phyloP scores from a whole-genome alignment of 2,888 invertebrate genomes.

The Seira sanloemensis region DNA sequence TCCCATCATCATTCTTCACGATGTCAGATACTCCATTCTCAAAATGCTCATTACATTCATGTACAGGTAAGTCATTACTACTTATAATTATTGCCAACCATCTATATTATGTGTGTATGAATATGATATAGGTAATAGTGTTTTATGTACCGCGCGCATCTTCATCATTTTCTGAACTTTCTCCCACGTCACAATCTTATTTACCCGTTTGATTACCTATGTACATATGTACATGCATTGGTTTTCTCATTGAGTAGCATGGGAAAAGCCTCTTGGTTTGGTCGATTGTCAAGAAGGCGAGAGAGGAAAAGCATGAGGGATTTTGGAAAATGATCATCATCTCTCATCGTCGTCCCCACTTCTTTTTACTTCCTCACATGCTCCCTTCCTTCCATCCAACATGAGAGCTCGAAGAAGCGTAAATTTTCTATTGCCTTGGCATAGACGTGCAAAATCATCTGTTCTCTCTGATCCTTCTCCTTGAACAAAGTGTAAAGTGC shows the following conservation, averaged over 20 bases:
- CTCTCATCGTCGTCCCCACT: no score
- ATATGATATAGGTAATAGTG: no score
- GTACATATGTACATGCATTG: no score
- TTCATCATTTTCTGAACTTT: no score
- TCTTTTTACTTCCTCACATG: neutral
- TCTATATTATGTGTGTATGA: neutral
- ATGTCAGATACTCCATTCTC: conserved; percentile 71
- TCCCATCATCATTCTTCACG: conserved; percentile 73
- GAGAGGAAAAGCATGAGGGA: neutral
- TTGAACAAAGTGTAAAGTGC: neutral
- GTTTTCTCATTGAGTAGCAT: neutral
- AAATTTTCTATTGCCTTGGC: neutral
- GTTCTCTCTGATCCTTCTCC: neutral
- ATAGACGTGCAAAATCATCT: neutral
- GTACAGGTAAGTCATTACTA: conserved; percentile 73
- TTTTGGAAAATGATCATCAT: neutral
- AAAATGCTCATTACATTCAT: conserved; percentile 73
- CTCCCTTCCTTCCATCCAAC: neutral
- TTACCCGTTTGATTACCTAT: no score
- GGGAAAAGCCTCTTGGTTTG: neutral
- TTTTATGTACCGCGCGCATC: no score
- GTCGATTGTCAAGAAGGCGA: neutral
- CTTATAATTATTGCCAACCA: no score
- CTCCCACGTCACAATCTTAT: no score
- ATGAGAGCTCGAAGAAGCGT: neutral